Conservation (phyloP, 2,113 vertebrate genomes). For the Forbesichthys papilliferus region DNA sequence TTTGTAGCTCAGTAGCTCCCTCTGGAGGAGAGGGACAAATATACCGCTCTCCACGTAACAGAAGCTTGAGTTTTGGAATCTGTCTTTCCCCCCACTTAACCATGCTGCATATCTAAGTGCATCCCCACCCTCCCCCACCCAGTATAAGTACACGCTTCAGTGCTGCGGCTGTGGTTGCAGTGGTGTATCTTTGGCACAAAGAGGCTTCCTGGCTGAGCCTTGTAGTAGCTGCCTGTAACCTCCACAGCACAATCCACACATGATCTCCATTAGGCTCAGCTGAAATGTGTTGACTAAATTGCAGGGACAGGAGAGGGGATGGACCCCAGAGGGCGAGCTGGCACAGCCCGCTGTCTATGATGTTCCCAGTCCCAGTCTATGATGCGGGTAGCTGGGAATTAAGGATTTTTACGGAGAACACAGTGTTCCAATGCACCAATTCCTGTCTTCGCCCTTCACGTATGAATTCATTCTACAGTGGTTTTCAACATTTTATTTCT, state of each 20-base stretch:
- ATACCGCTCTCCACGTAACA: slow-evolving; percentile 35
- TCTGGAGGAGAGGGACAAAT: slow-evolving; percentile 65
- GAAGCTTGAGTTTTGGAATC: slow-evolving; percentile 42
- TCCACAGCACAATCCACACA: slow-evolving; percentile 67
- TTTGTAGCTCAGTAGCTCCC: slow-evolving; percentile 64
- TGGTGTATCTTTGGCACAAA: slow-evolving; percentile 64
- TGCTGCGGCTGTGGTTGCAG: slow-evolving; percentile 65
- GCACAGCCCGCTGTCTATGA: slow-evolving; percentile 61
- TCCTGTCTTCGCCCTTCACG: slow-evolving; percentile 38
- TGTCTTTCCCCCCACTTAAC: slow-evolving; percentile 51
- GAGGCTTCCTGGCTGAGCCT: slow-evolving; percentile 57
- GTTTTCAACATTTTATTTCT: too few relatives aligned
- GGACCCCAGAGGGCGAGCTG: slow-evolving; percentile 66
- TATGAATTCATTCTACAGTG: slow-evolving; percentile 28
- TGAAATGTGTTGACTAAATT: slow-evolving; percentile 75
- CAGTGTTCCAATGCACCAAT: slow-evolving; percentile 58
- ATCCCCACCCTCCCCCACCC: slow-evolving; percentile 58
- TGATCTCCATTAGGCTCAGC: slow-evolving; percentile 76
- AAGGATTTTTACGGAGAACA: slow-evolving; percentile 69
- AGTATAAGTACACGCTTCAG: slow-evolving; percentile 61
- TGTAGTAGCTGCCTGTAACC: slow-evolving; percentile 60
- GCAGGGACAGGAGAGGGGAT: slow-evolving; percentile 66
- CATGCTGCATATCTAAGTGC: slow-evolving; percentile 55
- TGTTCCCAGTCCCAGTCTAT: slow-evolving; percentile 52
- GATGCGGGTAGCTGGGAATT: slow-evolving; percentile 58